These are phyloP conservation scores for Autographa pulchrina DNA, from an alignment of 2,888 invertebrate species.

Conservation along the genomic window DNA sequence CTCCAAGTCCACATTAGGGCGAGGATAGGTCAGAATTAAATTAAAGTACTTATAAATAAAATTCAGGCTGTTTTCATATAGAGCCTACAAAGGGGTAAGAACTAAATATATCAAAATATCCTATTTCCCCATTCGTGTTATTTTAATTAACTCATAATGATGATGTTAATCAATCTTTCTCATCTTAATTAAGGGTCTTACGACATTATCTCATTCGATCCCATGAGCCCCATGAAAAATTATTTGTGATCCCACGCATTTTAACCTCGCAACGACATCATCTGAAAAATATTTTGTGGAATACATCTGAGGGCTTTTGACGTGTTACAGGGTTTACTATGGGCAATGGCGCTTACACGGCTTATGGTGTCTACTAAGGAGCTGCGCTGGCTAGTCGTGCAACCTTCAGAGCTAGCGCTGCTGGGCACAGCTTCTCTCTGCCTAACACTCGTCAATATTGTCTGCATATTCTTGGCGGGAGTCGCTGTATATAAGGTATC, in stretches of 20 bases:
- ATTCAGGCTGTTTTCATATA: not conserved
- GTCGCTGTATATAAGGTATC: slow-evolving; percentile 91
- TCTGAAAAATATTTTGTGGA: no score
- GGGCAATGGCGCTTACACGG: slow-evolving; percentile 90
- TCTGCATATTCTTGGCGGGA: slow-evolving; percentile 92
- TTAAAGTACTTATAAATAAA: not conserved
- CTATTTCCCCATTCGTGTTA: not conserved
- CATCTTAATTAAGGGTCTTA: not conserved
- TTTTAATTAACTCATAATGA: not conserved
- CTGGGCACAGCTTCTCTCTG: slow-evolving; percentile 92
- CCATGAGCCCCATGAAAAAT: not conserved
- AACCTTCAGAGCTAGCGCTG: slow-evolving; percentile 90
- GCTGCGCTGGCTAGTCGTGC: slow-evolving; percentile 77
- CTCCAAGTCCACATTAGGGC: no score
- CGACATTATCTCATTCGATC: not conserved
- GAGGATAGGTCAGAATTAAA: not conserved
- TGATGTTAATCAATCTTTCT: not conserved
- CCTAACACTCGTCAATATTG: slow-evolving; percentile 92
- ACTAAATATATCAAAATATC: not conserved
- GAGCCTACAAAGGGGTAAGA: no score
- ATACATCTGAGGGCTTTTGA: no score
- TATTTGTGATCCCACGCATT: no score
- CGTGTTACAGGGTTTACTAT: slow-evolving; percentile 89
- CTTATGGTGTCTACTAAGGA: slow-evolving; percentile 83
- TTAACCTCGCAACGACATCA: no score